Evolutionary conservation across 2,113 vertebrate species (phyloP).

Genomic region (Limanda limanda): DNA sequence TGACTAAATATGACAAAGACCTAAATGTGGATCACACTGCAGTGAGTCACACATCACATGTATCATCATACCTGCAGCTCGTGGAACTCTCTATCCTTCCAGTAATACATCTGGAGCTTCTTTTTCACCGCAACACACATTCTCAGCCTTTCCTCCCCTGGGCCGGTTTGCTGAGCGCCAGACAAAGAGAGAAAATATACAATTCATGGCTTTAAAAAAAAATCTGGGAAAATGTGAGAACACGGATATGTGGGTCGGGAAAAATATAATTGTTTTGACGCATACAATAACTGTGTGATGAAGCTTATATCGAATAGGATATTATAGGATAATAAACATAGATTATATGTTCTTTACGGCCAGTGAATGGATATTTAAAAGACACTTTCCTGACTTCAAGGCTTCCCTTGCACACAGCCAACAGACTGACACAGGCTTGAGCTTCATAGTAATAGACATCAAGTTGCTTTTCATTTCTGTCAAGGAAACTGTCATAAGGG

Average conservation of each 20-base stretch:
- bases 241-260: background rate
- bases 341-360: too few species aligned
- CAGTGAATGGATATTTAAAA: background rate
- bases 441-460: background rate
- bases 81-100: slow-evolving; percentile 96
- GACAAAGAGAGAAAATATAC: slow-evolving; percentile 17
- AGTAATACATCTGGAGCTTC: slow-evolving; percentile 96
- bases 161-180: slow-evolving; percentile 82
- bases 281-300: background rate
- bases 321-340: background rate
- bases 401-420: background rate
- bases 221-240: slow-evolving; percentile 10
- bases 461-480: background rate
- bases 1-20: background rate
- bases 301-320: too few species aligned
- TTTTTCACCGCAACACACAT: slow-evolving; percentile 97
- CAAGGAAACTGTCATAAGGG: background rate
- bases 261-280: background rate
- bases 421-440: background rate
- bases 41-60: slow-evolving; percentile 9
- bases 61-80: slow-evolving; percentile 88
- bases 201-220: background rate
- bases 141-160: slow-evolving; percentile 89
- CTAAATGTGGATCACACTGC: slow-evolving; percentile 3
- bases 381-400: background rate